These are phyloP conservation scores for Cariama cristata DNA, from an alignment of 2,113 vertebrate genomes.

Conservation along the genomic window DNA sequence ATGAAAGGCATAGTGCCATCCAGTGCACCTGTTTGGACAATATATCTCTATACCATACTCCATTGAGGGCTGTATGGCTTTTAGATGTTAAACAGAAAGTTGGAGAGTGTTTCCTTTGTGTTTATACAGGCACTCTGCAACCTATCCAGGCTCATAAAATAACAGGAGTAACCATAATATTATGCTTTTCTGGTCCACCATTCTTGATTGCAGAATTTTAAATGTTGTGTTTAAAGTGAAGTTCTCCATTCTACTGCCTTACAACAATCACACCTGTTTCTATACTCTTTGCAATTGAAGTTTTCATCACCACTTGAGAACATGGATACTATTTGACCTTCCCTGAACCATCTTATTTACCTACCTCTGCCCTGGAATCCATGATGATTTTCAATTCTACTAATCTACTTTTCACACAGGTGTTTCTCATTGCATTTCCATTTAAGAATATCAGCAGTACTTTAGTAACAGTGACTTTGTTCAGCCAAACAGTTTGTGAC, in stretches of 20 bases:
- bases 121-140: background rate
- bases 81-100: background rate
- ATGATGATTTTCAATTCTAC: constrained; percentile 57
- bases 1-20: background rate
- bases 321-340: constrained; percentile 48
- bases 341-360: constrained; percentile 62
- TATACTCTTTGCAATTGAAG: constrained; percentile 57
- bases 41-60: background rate
- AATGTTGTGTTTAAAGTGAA: background rate
- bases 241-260: background rate
- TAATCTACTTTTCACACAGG: constrained; percentile 77
- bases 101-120: background rate
- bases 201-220: background rate
- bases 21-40: background rate
- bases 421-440: constrained; percentile 88
- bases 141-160: background rate
- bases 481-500: constrained; percentile 84
- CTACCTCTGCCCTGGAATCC: constrained; percentile 66
- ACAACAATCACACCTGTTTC: constrained; percentile 27
- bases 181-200: background rate
- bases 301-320: constrained; percentile 74
- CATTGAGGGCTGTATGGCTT: background rate
- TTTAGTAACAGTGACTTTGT: constrained; percentile 79
- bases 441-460: constrained; percentile 82
- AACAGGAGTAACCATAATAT: background rate